Base-by-base conservation (phyloP, 2,888 invertebrate genomes). In the Pseudococcus jackbeardsleyi region DNA sequence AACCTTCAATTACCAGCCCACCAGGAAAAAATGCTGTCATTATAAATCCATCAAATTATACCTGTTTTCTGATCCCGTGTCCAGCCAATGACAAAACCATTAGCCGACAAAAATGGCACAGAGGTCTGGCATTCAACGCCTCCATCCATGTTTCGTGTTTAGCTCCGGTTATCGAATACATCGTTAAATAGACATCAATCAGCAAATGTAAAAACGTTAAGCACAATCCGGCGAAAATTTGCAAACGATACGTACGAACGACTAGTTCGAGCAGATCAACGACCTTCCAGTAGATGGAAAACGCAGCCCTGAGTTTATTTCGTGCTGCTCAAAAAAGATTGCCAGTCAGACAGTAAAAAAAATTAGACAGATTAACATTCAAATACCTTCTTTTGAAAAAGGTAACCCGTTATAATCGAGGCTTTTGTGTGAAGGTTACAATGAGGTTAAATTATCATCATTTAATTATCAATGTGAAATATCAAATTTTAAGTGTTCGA, bases 161-260 rank as follows among this genome's bases (percentile, higher is more conserved):
- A 54, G 88, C 79, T 64, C 64, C 85, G 42, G 85, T 85, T 50
- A 88, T 82, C 54, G 79, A 59, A 54, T 82, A 88, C 48, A 79
- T 79, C 59, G 82, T 88, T 50, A 88, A 39, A 54, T 88, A 88
- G 33, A 88, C 88, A 54, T 88, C 88, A 22, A 88, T 82, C 17
- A 88, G 54, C 19, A 82, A 33, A 82, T 82, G 88, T n/a, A 88
- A 22, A 88, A 88, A 88, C 15, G 88, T 79, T 22, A 48, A 39
- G 48, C 88, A 88, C 54, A 88, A 59, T 33, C 79, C 88, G 79
- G 54, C 48, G 42, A 88, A 82, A 39, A 88, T 88, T 22, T 88
- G 88, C 17, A 88, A 50, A 15, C 88, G 88, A 88, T 88, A 88
- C 64, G 88, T 82, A 15, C 50, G 54, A 19, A 88, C 68, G 26